A percentile compares a stretch with the other conserved stretches of the same genome.
These are phyloP conservation scores for Bradypodion pumilum DNA, from an alignment of 2,797 vertebrate genomes.

Conservation along the genomic window DNA sequence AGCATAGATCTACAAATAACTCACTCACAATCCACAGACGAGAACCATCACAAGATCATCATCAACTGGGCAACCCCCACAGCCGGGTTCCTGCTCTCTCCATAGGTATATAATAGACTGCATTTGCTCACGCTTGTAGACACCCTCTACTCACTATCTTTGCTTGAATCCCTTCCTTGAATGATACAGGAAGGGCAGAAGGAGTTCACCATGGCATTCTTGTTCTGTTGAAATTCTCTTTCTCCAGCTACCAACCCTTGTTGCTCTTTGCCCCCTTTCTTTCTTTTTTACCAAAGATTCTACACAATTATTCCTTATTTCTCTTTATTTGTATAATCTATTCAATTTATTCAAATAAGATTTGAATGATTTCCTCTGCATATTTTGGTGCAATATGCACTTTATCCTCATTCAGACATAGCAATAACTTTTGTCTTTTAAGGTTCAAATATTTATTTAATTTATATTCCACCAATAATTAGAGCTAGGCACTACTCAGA, in stretches of 20 bases:
- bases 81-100: neutral
- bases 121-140: neutral
- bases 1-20: neutral
- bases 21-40: neutral
- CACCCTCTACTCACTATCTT: neutral
- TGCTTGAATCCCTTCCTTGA: neutral
- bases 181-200: neutral
- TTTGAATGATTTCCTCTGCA: neutral
- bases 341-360: neutral
- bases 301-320: neutral
- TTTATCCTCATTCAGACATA: neutral
- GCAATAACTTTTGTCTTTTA: constrained; percentile 4
- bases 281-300: neutral
- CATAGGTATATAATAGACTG: neutral
- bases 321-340: neutral
- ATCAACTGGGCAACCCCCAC: neutral
- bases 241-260: neutral
- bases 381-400: neutral
- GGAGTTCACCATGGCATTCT: neutral
- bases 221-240: neutral
- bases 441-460: neutral
- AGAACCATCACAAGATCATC: neutral
- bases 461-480: no score
- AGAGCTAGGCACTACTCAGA: no score
- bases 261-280: neutral